Conservation (phyloP, 2,888 invertebrate genomes). For the Agapostemon virescens region DNA sequence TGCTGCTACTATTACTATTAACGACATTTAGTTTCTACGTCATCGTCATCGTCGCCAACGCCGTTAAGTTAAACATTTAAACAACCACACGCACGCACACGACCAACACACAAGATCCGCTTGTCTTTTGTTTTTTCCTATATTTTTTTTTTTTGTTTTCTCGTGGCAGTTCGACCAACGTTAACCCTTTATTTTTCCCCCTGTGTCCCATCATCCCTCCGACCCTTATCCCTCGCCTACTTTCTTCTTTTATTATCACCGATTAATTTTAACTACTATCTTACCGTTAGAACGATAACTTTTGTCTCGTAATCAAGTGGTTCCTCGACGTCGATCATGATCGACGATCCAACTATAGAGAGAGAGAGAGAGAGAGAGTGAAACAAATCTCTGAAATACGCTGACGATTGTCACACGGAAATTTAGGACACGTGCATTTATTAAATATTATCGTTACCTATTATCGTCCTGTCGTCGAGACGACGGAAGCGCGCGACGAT, state of each 20-base stretch:
- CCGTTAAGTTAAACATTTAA: slow-evolving; percentile 4
- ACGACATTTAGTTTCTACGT: slow-evolving; percentile 60
- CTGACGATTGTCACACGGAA: slow-evolving; percentile 77
- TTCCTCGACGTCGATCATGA: slow-evolving; percentile 55
- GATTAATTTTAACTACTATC: slow-evolving; percentile 10
- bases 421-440: slow-evolving; percentile 79
- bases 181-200: slow-evolving; percentile 27
- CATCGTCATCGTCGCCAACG: slow-evolving; percentile 55
- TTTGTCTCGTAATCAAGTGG: slow-evolving; percentile 52
- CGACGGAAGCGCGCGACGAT: slow-evolving; percentile 37
- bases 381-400: slow-evolving; percentile 76
- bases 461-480: slow-evolving; percentile 51
- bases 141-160: slow-evolving; percentile 51
- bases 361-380: too few species aligned
- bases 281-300: slow-evolving; percentile 26
- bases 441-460: slow-evolving; percentile 72
- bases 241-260: slow-evolving; percentile 13
- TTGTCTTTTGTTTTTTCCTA: slow-evolving; percentile 51
- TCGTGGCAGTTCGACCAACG: slow-evolving; percentile 62
- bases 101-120: slow-evolving; percentile 58
- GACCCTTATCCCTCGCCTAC: slow-evolving; percentile 10
- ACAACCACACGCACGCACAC: slow-evolving; percentile 5
- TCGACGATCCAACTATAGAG: slow-evolving; percentile 39
- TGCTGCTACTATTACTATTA: slow-evolving; percentile 64
- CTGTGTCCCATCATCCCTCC: neutral